Evolutionary conservation across 2,888 invertebrate species (phyloP), one percentile per base, ranked within the genome.

Genomic region (Odiellus spinosus): DNA sequence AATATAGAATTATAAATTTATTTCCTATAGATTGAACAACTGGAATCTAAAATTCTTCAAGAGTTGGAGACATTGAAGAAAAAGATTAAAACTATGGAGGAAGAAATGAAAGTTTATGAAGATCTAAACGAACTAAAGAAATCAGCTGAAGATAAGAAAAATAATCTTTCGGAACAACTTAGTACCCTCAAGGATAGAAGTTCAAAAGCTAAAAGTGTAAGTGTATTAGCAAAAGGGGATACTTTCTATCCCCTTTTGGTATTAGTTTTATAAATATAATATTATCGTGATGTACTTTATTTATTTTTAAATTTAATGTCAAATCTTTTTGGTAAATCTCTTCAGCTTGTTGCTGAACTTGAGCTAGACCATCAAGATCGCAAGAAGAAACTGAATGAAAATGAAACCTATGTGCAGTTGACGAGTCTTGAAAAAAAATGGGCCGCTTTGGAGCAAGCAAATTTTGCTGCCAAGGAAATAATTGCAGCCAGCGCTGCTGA

Each of bases 371-470:
- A 64, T 50, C 66, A 67, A 45, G 60, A 60, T 4, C 55, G 66
- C 42, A 70, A 79, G 73, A 64, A 69, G 48, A 72, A 73, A 57
- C 67, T 83, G 11, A 73, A 77, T 49, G 77, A 77, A 32, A 81
- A 82, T 61, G 81, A 82, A 63, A 77, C 78, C 61, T 76, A 77
- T 58, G 63, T 70, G 1, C 77, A 80, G 63, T 67, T 83, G n/a
- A 74, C 73, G 53, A 73, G 69, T 41, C 62, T 82, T 53, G 82
- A 83, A 62, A 75, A 76, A 45, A 77, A 79, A 60, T 67, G 81
- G 57, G 74, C 76, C 11, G 74, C 76, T 48, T 64, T 80, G 33
- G 80, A 78, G 57, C 74, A 74, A 53, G 76, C 75, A 55, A 82
- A 80, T 61, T 76, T 74, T 49, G 71, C 75, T 10, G 67, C 80